Conservation (phyloP, 2,888 invertebrate genomes). For the Lycia hirtaria region DNA sequence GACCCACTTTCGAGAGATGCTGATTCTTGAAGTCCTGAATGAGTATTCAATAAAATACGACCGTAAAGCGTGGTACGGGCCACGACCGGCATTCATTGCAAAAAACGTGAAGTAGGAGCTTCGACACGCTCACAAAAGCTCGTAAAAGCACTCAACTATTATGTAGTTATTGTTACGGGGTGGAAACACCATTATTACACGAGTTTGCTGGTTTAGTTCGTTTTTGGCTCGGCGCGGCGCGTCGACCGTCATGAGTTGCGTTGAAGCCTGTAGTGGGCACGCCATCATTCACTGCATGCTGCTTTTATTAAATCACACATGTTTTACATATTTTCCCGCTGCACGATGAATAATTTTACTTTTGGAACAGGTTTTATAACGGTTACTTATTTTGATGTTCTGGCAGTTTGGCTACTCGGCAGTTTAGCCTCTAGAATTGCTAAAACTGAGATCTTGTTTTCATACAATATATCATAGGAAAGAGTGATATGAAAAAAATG, state of each 20-base stretch:
- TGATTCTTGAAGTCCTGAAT: slow-evolving; percentile 62
- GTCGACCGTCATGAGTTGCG: slow-evolving; percentile 47
- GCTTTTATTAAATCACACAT: slow-evolving; percentile 24
- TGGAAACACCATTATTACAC: slow-evolving; percentile 85
- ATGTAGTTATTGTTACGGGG: slow-evolving; percentile 85
- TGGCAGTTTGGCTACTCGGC: no score
- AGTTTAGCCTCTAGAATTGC: no score
- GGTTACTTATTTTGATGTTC: not conserved
- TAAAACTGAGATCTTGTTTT: no score
- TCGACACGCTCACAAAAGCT: slow-evolving; percentile 84
- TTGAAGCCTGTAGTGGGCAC: slow-evolving; percentile 26
- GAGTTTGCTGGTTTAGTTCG: slow-evolving; percentile 76
- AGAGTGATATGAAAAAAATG: no score
- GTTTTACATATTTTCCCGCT: slow-evolving; percentile 10
- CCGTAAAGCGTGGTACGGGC: slow-evolving; percentile 67
- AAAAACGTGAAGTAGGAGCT: slow-evolving; percentile 81
- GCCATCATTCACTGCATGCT: slow-evolving; percentile 15
- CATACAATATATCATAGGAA: no score
- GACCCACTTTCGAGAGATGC: slow-evolving; percentile 54
- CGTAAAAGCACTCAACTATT: slow-evolving; percentile 85
- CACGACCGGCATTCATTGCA: slow-evolving; percentile 73
- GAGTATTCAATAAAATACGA: slow-evolving; percentile 80
- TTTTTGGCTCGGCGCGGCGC: slow-evolving; percentile 70
- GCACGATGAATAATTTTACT: not conserved
- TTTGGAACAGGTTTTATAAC: slow-evolving; percentile 4